Conservation (phyloP, 2,113 vertebrate genomes). For the Catharus minimus region DNA sequence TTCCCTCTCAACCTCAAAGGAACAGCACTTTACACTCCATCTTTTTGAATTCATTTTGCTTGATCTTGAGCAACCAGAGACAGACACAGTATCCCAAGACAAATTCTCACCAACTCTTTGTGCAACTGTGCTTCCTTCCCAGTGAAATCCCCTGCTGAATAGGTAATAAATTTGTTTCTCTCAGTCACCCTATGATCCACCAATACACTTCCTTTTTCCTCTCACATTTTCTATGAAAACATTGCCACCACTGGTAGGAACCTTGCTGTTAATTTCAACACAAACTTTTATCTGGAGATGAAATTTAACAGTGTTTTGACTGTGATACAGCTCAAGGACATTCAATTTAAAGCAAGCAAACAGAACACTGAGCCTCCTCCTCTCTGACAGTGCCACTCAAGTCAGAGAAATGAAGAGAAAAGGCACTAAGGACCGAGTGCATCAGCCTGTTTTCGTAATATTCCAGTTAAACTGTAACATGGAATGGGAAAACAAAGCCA, state of each 20-base stretch:
- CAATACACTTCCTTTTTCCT: not conserved
- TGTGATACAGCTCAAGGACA: not conserved
- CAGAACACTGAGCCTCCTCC: not conserved
- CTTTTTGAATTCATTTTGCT: constrained; percentile 1
- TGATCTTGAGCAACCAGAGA: constrained; percentile 5
- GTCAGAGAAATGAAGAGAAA: not conserved
- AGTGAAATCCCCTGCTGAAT: constrained; percentile 12
- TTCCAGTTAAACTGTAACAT: not conserved
- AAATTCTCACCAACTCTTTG: not conserved
- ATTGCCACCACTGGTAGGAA: not conserved
- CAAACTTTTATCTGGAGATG: not conserved
- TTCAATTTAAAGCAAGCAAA: not conserved
- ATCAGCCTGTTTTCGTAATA: not conserved
- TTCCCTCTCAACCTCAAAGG: not conserved
- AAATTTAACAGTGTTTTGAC: not conserved
- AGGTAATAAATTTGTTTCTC: not conserved
- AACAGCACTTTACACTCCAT: not conserved
- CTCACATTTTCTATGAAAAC: not conserved
- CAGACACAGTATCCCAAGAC: not conserved
- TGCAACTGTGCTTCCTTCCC: not conserved
- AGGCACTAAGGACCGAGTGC: not conserved
- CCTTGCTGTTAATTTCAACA: not conserved
- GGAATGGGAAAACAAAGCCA: not conserved
- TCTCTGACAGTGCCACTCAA: not conserved
- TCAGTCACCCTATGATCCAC: not conserved